Conservation (phyloP, 35 echinoderm and acorn worm genomes). For the Heliocidaris tuberculata region DNA sequence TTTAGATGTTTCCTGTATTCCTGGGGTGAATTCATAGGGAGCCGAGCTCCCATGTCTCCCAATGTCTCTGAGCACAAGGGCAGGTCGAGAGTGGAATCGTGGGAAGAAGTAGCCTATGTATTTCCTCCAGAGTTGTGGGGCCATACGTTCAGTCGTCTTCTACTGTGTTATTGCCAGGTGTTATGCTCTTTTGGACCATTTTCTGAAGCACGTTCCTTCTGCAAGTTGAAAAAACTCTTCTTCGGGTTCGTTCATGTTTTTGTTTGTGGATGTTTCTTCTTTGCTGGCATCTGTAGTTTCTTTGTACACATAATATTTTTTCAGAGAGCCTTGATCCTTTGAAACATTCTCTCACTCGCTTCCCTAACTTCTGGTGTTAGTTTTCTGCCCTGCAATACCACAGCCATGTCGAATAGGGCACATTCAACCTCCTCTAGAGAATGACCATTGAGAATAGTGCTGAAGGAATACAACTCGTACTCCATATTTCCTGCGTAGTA, state of each 20-base stretch:
- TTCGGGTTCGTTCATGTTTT: constrained; percentile 31
- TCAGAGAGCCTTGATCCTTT: constrained; percentile 1
- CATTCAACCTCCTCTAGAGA: background rate
- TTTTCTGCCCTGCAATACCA: constrained; percentile 12
- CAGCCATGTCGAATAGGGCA: constrained; percentile 27
- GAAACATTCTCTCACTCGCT: constrained; percentile 2
- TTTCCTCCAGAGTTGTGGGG: too few species aligned
- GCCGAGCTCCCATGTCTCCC: too few species aligned
- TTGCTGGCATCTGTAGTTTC: background rate
- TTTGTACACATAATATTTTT: too few species aligned
- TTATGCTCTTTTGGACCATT: background rate
- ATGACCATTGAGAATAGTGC: constrained; percentile 1
- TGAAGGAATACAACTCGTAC: constrained; percentile 32
- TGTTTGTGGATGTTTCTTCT: background rate
- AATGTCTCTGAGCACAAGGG: too few species aligned
- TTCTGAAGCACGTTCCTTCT: constrained; percentile 8
- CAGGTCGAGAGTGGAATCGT: too few species aligned
- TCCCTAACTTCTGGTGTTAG: background rate
- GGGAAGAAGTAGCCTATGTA: too few species aligned
- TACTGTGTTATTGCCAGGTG: too few species aligned
- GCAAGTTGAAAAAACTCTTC: constrained; percentile 33
- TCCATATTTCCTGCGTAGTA: constrained; percentile 47
- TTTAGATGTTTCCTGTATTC: too few species aligned
- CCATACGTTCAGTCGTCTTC: too few species aligned
- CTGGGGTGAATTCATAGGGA: too few species aligned